Base-by-base conservation (phyloP, 2,888 invertebrate genomes). In the Entomobrya multifasciata region DNA sequence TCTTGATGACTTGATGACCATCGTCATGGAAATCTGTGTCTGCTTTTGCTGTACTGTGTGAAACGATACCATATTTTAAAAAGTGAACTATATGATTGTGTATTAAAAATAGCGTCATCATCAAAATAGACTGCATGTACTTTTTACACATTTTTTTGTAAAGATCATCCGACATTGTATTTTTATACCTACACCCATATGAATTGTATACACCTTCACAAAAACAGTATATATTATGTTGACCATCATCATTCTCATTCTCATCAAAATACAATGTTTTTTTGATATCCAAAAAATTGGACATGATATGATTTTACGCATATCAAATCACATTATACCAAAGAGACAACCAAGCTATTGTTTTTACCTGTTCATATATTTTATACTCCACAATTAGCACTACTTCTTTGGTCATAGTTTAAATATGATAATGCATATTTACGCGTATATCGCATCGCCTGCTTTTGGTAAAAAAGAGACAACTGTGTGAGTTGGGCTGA, bases 21-120 rank as follows among this genome's bases (percentile, higher is more conserved):
- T 72, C 79, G 79, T 60, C 85, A 80, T 86, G 86, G 86, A 86
- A 79, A 83, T 17, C 25, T 86, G 13, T 55, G 17, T 3, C n/a
- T n/a, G n/a, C n/a, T n/a, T n/a, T n/a, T n/a, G n/a, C n/a, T n/a
- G n/a, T n/a, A n/a, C n/a, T n/a, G n/a, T n/a, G n/a, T n/a, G 65
- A 62, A 62, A 79, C 65, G 20, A 79, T 79, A 65, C 65, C 79
- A 79, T 79, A 49, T 65, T 52, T 65, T 20, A 36, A 47, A 17
- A 76, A 41, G 27, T 57, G 79, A 15, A 65, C 49, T 30, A 79
- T 65, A 79, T 49, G 47, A 41, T 10, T 44, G n/a, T n/a, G 44
- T 60, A 60, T 60, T 77, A 77, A 60, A 77, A 60, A 60, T 77
- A 44, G 44, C 77, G 77, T 77, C 60, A 77, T 55, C 57, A 41